A percentile compares a stretch with the other conserved stretches of the same genome.
These are phyloP conservation scores for Oscheius sp. DNA, from an alignment of 1,140 invertebrate species.

Conservation along the genomic window DNA sequence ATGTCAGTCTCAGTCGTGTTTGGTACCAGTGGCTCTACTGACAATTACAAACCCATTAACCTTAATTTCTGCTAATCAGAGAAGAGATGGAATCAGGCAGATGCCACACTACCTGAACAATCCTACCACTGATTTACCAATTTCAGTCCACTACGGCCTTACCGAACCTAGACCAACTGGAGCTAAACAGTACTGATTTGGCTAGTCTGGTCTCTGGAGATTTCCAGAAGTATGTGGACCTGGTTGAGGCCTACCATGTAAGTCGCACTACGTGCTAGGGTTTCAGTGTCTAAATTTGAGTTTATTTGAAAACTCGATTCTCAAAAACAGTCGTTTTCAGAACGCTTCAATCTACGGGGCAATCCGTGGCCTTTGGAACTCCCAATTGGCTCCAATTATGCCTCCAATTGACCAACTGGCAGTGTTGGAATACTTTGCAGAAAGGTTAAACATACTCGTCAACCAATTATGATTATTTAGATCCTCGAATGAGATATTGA, in stretches of 20 bases:
- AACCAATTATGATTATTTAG: not conserved
- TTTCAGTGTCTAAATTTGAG: too few species aligned
- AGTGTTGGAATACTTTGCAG: conserved; percentile 36
- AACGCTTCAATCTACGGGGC: conserved; percentile 36
- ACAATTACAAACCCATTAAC: too few species aligned
- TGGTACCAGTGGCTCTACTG: too few species aligned
- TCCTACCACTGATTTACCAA: not conserved
- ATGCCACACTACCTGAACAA: not conserved
- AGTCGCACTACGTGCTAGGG: too few species aligned
- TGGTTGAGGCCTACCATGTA: conserved; percentile 27
- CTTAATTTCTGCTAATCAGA: too few species aligned
- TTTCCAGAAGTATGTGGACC: not conserved
- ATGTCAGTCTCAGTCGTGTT: too few species aligned
- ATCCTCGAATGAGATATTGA: not conserved
- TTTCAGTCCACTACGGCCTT: not conserved
- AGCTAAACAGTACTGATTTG: conserved; percentile 26
- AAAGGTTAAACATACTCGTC: not conserved
- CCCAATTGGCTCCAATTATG: conserved; percentile 10
- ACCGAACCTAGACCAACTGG: not conserved
- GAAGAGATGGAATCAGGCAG: too few species aligned
- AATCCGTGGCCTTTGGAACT: conserved; percentile 23
- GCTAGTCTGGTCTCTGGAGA: not conserved
- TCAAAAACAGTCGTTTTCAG: conserved; percentile 18
- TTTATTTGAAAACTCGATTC: conserved; percentile 2
- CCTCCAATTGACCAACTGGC: conserved; percentile 38